Evolutionary conservation across 1,140 invertebrate genomes (phyloP).

Genomic region (Nymphalis io): DNA sequence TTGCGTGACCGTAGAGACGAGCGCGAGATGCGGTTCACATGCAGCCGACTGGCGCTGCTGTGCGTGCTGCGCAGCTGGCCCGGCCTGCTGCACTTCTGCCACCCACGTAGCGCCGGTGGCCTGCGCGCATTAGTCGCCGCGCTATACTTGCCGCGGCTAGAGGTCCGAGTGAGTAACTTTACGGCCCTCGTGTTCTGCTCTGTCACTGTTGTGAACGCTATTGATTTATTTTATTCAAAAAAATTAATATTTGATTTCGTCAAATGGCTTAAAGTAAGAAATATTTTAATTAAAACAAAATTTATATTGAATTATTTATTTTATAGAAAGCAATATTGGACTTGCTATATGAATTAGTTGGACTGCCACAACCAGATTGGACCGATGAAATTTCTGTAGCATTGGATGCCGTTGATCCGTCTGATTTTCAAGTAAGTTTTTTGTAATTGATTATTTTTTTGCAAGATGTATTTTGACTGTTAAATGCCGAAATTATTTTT

Average conservation of each 20-base stretch:
- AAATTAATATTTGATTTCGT: too few species aligned
- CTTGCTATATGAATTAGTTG: constrained; percentile 93
- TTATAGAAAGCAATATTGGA: constrained; percentile 94
- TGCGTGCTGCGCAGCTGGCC: constrained; percentile 81
- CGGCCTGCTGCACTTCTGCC: constrained; percentile 93
- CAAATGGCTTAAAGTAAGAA: background rate
- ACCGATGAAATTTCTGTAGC: constrained; percentile 94
- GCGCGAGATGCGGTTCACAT: constrained; percentile 89
- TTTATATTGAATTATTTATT: constrained; percentile 23
- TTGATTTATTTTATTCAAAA: too few species aligned
- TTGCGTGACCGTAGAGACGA: constrained; percentile 84
- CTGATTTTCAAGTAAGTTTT: constrained; percentile 82
- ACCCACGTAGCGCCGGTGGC: constrained; percentile 86
- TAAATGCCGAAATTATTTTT: constrained; percentile 6
- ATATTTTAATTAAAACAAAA: background rate
- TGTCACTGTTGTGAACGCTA: too few species aligned
- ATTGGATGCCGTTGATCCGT: constrained; percentile 92
- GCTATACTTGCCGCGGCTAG: constrained; percentile 91
- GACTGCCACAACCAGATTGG: constrained; percentile 92
- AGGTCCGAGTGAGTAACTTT: constrained; percentile 88
- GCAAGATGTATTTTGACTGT: background rate
- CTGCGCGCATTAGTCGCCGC: constrained; percentile 93
- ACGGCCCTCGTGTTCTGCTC: background rate
- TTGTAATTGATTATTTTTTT: background rate
- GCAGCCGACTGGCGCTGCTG: constrained; percentile 82